phyloP scores from a whole-genome alignment of 2,888 invertebrate species.

The Ligdia adustata region DNA sequence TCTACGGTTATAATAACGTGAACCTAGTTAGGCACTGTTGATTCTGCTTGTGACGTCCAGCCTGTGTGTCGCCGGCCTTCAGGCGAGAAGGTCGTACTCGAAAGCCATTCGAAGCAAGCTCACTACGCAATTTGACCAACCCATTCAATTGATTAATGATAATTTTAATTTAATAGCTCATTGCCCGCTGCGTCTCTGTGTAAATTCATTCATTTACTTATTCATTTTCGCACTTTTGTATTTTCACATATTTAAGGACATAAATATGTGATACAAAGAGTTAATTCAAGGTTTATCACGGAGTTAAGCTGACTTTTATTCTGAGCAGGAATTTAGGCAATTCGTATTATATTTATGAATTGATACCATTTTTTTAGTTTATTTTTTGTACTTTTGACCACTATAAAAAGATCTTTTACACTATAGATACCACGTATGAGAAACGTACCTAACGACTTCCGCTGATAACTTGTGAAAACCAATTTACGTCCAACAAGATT shows the following conservation, averaged over 20 bases:
- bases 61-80: conserved; percentile 75
- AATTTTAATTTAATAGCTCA: conserved; percentile 49
- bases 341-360: no score
- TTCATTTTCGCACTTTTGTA: conserved; percentile 17
- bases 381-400: no score
- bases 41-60: conserved; percentile 42
- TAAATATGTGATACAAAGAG: conserved; percentile 1
- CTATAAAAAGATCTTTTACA: no score
- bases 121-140: conserved; percentile 45
- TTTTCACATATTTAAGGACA: no score
- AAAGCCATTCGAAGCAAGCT: conserved; percentile 43
- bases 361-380: no score
- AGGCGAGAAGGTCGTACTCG: conserved; percentile 60
- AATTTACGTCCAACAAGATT: no score
- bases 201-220: conserved; percentile 14
- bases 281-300: background rate
- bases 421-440: no score
- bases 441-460: no score
- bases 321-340: no score
- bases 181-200: conserved; percentile 37
- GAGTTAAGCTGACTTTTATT: background rate
- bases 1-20: conserved; percentile 25
- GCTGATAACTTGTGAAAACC: no score
- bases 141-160: conserved; percentile 55
- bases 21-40: conserved; percentile 12